Evolutionary conservation across 30 jellyfish, hydroid and myxozoan species (phyloP).

Genomic region (Hydractinia symbiolongicarpus): DNA sequence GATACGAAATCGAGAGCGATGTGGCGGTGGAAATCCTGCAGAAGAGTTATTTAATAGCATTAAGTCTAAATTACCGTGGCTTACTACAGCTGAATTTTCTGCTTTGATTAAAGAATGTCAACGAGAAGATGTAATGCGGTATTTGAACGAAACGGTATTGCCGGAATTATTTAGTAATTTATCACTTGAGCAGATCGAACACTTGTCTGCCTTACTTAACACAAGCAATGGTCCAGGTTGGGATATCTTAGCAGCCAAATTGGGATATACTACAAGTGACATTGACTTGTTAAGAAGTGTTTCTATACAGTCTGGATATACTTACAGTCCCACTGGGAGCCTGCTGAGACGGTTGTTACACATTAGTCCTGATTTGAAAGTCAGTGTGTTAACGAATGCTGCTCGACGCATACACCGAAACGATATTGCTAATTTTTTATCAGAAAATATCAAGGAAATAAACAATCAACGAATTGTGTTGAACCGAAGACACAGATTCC

Average conservation of each 20-base stretch:
- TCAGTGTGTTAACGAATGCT: neutral
- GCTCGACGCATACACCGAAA: neutral
- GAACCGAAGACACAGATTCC: neutral
- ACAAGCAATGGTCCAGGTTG: neutral
- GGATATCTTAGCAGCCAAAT: constrained; percentile 1
- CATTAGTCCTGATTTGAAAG: constrained; percentile 4
- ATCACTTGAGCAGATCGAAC: constrained; percentile 5
- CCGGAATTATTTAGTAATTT: neutral
- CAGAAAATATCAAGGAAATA: neutral
- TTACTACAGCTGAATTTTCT: neutral
- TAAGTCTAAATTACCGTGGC: neutral
- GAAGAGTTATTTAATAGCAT: neutral
- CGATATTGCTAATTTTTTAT: neutral
- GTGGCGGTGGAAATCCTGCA: constrained; percentile 6
- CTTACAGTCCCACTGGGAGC: constrained; percentile 11
- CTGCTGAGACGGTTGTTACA: neutral
- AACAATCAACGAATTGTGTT: neutral
- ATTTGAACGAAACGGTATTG: neutral
- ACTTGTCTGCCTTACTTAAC: neutral
- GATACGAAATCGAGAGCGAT: neutral
- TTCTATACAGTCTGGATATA: neutral
- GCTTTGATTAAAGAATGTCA: neutral
- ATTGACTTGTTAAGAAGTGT: constrained; percentile 1
- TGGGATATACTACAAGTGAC: neutral
- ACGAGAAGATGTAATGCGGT: neutral